Evolutionary conservation across 1,140 invertebrate species (phyloP).

Genomic region (Drosophila persimilis): DNA sequence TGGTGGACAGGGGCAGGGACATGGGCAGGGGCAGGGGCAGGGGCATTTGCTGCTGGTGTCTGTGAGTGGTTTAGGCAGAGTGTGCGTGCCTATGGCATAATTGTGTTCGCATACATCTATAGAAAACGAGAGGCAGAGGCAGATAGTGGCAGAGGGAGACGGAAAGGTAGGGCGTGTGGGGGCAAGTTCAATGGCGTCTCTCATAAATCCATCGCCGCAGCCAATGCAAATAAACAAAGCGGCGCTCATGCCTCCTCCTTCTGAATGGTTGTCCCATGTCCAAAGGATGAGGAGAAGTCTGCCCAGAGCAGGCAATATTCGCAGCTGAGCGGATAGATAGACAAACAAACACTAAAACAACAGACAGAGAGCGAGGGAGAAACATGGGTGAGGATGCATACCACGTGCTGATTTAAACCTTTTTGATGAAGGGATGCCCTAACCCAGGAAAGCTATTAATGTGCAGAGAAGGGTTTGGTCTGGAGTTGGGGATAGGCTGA

Average conservation of each 20-base stretch:
- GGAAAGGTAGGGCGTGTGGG: background rate
- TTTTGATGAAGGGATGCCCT: background rate
- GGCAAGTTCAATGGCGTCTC: constrained; percentile 61
- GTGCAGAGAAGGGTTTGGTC: background rate
- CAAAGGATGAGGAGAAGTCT: constrained; percentile 20
- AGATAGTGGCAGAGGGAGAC: constrained; percentile 26
- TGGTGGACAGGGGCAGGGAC: background rate
- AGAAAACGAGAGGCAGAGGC: constrained; percentile 10
- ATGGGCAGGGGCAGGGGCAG: background rate
- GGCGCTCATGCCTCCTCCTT: background rate
- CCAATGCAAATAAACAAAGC: constrained; percentile 73
- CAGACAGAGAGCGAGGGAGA: constrained; percentile 4
- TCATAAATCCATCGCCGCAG: constrained; percentile 70
- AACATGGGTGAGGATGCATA: constrained; percentile 22
- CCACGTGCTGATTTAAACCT: constrained; percentile 39
- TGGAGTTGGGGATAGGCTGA: background rate
- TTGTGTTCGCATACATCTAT: constrained; percentile 37
- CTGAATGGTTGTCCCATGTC: background rate
- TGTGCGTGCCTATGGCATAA: constrained; percentile 68
- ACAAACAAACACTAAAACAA: constrained; percentile 32
- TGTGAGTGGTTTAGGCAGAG: constrained; percentile 35
- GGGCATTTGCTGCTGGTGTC: constrained; percentile 2
- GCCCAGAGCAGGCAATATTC: constrained; percentile 44
- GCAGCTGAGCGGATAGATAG: constrained; percentile 46
- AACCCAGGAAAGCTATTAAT: constrained; percentile 1